Evolutionary conservation across 2,113 vertebrate genomes (phyloP).

Genomic region (Spilogale gracilis): DNA sequence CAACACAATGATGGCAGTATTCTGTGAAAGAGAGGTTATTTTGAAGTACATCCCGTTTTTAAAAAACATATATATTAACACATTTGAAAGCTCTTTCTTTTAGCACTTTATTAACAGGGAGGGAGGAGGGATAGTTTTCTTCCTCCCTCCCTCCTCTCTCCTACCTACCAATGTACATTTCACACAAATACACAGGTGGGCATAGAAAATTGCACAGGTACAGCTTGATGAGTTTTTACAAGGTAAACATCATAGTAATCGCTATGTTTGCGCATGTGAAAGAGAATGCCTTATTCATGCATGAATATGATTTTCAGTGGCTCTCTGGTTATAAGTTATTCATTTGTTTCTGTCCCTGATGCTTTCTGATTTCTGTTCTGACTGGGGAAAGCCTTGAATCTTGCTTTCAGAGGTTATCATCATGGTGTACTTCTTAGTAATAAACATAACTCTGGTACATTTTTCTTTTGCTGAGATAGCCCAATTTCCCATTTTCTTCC

Average conservation of each 20-base stretch:
- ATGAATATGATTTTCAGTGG: not conserved
- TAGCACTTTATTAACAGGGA: not conserved
- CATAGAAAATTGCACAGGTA: slow-evolving; percentile 7
- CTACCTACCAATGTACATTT: not conserved
- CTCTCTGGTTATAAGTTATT: not conserved
- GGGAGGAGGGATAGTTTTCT: not conserved
- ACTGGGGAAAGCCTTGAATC: not conserved
- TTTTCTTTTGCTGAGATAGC: slow-evolving; percentile 11
- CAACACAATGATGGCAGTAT: not conserved
- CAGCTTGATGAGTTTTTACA: slow-evolving; percentile 21
- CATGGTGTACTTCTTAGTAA: not conserved
- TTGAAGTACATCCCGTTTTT: not conserved
- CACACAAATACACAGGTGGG: not conserved
- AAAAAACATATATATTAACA: not conserved
- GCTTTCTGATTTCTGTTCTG: slow-evolving; percentile 19
- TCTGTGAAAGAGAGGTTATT: slow-evolving; percentile 32
- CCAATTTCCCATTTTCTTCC: slow-evolving; percentile 20
- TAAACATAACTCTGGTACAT: not conserved
- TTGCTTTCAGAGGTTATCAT: slow-evolving; percentile 20
- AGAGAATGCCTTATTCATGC: not conserved
- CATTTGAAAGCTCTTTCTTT: not conserved
- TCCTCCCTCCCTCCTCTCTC: not conserved
- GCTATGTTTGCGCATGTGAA: not conserved
- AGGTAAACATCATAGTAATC: slow-evolving; percentile 3
- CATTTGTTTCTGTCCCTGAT: not conserved